Evolutionary conservation across 2,797 vertebrate genomes (phyloP), one percentile per base, ranked within the genome.

Genomic region (Falco peregrinus): DNA sequence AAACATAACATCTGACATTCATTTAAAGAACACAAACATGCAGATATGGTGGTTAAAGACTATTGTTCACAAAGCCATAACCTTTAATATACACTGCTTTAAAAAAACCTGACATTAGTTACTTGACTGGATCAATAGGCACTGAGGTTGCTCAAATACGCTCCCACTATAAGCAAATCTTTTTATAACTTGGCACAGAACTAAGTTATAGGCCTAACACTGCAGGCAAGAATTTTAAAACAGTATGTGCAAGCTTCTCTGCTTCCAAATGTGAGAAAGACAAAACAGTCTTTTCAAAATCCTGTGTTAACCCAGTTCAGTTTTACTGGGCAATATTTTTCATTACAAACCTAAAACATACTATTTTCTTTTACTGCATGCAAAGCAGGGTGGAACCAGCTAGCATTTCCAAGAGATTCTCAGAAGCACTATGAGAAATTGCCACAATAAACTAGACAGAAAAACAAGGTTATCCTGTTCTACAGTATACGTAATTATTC

Each of bases 211-310:
- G 47, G 31, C 13, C 25, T 68, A 91, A 65, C 16, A 74, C 11
- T 71, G 41, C 88, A 63, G 37, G 31, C 17, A 85, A 85, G 61
- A 63, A 18, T 76, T 86, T 84, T n/a, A 81, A 81, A 92, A 53
- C 7, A 60, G 4, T 19, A 31, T 1, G 7, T 33, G 10, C 18
- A 84, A 78, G 8, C 11, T 33, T 25, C 41, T 74, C 31, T 59
- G 39, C 25, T 71, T 74, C 28, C 59, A 86, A 48, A 69, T 11
- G 57, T 6, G 19, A 54, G 22, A 57, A 11, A 26, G 10, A 39
- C 16, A n/a, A 29, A 63, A 56, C 11, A 68, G 33, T 43, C 4
- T 69, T 88, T 74, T 47, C 31, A 81, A 90, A 92, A 67, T 54
- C 20, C 31, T 3, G 1, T 50, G 33, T 61, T 80, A 79, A 73